Conservation (phyloP, 2,113 vertebrate species). For the Caretta caretta region DNA sequence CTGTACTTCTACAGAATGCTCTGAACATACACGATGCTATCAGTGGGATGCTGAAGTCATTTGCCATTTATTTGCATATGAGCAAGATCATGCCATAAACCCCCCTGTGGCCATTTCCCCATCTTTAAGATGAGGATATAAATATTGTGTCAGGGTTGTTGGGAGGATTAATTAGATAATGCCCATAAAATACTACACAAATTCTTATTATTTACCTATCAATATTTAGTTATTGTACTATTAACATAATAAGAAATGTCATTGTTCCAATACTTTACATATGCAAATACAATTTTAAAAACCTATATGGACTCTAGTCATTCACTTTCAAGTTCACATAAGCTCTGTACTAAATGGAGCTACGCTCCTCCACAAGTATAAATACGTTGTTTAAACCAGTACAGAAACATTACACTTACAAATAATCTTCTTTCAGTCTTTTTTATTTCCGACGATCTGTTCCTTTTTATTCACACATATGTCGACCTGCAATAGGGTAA, state of each 20-base stretch:
- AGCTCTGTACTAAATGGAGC: not conserved
- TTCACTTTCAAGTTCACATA: fast-evolving
- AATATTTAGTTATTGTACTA: not conserved
- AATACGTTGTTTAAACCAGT: not conserved
- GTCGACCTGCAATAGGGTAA: not conserved
- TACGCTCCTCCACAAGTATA: not conserved
- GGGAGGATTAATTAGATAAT: not conserved
- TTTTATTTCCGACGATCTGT: not conserved
- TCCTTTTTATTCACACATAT: not conserved
- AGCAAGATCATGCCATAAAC: not conserved
- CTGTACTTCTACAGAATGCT: not conserved
- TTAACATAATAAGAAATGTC: not conserved
- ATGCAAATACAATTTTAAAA: not conserved
- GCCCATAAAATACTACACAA: not conserved
- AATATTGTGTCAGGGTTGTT: not conserved
- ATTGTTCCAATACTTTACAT: not conserved
- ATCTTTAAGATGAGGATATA: not conserved
- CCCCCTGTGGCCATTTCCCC: not conserved
- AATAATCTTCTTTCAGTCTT: not conserved
- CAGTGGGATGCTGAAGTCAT: not conserved
- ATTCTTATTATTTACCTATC: fast-evolving
- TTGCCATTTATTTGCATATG: not conserved
- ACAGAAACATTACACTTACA: not conserved
- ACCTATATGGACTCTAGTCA: not conserved
- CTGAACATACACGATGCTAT: not conserved